Percentiles rank a stretch among this genome's conserved stretches.
phyloP scores from a whole-genome alignment of 2,113 vertebrate genomes.

The Grammomys dolichurus region DNA sequence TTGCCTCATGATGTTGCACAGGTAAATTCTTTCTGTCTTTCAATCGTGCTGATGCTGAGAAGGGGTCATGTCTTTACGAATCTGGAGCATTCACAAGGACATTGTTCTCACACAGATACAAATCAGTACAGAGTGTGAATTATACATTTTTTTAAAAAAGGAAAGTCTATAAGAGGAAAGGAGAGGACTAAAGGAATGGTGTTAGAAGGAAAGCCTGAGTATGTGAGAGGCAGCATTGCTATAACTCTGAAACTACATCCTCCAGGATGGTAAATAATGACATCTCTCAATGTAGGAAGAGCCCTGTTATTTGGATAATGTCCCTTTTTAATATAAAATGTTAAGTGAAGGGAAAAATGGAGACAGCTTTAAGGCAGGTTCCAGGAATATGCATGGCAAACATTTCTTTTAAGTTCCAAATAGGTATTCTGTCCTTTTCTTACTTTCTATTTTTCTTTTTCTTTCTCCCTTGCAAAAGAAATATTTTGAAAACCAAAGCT shows the following conservation, averaged over 20 bases:
- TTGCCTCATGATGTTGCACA: constrained; percentile 24
- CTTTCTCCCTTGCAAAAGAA: constrained; percentile 61
- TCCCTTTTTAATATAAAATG: constrained; percentile 39
- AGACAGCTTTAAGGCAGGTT: constrained; percentile 19
- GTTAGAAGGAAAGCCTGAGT: neutral
- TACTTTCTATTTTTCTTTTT: neutral
- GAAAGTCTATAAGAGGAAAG: constrained; percentile 72
- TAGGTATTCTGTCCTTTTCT: constrained; percentile 40
- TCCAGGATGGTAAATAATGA: neutral
- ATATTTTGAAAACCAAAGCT: constrained; percentile 79
- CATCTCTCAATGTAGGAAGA: neutral
- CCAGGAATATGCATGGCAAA: constrained; percentile 57
- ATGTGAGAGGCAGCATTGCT: neutral
- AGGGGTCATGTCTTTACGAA: constrained; percentile 38
- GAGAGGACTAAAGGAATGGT: constrained; percentile 35
- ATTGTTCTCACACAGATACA: constrained; percentile 61
- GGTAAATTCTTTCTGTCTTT: constrained; percentile 26
- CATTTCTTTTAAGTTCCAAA: constrained; percentile 63
- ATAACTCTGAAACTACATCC: neutral
- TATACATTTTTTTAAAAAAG: constrained; percentile 51
- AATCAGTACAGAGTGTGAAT: constrained; percentile 55
- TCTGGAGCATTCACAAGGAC: constrained; percentile 36
- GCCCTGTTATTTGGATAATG: neutral
- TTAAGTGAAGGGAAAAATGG: constrained; percentile 33
- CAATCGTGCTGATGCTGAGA: neutral